A percentile compares a stretch with the other conserved stretches of the same genome.
These are phyloP conservation scores for Lasius platythorax DNA, from an alignment of 2,888 invertebrate genomes.

Conservation along the genomic window DNA sequence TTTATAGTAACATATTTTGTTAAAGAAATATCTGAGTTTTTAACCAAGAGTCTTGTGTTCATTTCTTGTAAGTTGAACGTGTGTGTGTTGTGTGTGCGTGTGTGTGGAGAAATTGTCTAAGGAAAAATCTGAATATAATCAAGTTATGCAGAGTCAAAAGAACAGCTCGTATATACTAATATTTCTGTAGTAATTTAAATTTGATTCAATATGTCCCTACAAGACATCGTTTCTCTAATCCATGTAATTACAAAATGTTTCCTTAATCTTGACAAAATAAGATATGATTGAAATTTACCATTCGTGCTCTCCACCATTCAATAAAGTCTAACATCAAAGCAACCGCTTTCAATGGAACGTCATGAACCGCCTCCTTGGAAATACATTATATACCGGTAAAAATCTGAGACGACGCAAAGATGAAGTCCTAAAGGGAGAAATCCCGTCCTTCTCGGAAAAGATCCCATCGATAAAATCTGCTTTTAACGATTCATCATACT, in stretches of 20 bases:
- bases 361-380: conserved; percentile 65
- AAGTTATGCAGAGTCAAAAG: background rate
- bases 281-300: conserved; percentile 79
- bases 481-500: conserved; percentile 55
- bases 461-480: conserved; percentile 46
- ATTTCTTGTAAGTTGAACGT: too few relatives aligned
- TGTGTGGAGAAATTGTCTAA: background rate
- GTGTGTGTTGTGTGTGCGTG: too few relatives aligned
- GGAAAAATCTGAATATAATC: background rate
- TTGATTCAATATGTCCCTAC: background rate
- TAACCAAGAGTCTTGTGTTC: too few relatives aligned
- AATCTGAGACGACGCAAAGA: conserved; percentile 65
- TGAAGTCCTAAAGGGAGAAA: conserved; percentile 51
- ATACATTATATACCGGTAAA: conserved; percentile 72
- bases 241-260: conserved; percentile 82
- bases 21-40: too few relatives aligned
- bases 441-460: conserved; percentile 50
- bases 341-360: conserved; percentile 55
- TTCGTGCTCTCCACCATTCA: conserved; percentile 72
- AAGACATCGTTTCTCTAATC: conserved; percentile 59
- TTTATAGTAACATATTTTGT: too few relatives aligned
- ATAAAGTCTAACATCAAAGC: conserved; percentile 77
- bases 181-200: conserved; percentile 34
- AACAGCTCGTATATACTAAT: conserved; percentile 10
- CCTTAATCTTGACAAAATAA: conserved; percentile 78